These are phyloP conservation scores for Liparis tanakae DNA, from an alignment of 2,797 vertebrate genomes.

Conservation along the genomic window DNA sequence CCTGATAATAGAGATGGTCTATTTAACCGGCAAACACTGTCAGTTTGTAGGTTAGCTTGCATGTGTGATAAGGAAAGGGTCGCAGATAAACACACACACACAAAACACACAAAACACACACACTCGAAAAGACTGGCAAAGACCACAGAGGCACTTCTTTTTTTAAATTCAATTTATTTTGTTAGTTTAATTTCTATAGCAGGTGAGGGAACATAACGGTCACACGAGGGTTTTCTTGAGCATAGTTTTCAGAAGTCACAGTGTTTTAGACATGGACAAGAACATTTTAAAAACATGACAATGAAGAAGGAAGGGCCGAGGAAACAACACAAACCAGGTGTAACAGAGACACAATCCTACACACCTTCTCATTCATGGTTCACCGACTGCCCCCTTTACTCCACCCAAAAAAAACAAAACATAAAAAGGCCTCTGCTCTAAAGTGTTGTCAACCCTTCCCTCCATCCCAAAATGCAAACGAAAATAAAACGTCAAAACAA, in stretches of 20 bases:
- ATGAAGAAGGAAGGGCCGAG: conserved; percentile 73
- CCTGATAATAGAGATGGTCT: neutral
- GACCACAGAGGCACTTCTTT: conserved; percentile 56
- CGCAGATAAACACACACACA: conserved; percentile 18
- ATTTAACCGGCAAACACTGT: conserved; percentile 30
- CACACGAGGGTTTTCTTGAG: conserved; percentile 83
- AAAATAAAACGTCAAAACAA: conserved; percentile 63
- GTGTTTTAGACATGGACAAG: conserved; percentile 86
- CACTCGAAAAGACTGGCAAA: conserved; percentile 27
- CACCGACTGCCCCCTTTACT: conserved; percentile 70
- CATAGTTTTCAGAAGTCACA: conserved; percentile 88
- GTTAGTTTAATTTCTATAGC: conserved; percentile 89
- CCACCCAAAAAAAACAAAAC: conserved; percentile 52
- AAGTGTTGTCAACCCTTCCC: conserved; percentile 68
- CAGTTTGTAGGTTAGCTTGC: conserved; percentile 2
- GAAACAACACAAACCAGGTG: conserved; percentile 73
- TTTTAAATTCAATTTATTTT: conserved; percentile 85
- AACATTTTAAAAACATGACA: conserved; percentile 61
- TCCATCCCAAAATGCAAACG: conserved; percentile 64
- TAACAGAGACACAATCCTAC: conserved; percentile 65
- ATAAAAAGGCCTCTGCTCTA: conserved; percentile 64
- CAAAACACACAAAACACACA: conserved; percentile 7
- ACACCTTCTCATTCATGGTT: conserved; percentile 81
- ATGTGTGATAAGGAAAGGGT: conserved; percentile 23
- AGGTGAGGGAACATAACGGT: conserved; percentile 86